Conservation (phyloP, 2,888 invertebrate genomes). For the Campoletis raptor region DNA sequence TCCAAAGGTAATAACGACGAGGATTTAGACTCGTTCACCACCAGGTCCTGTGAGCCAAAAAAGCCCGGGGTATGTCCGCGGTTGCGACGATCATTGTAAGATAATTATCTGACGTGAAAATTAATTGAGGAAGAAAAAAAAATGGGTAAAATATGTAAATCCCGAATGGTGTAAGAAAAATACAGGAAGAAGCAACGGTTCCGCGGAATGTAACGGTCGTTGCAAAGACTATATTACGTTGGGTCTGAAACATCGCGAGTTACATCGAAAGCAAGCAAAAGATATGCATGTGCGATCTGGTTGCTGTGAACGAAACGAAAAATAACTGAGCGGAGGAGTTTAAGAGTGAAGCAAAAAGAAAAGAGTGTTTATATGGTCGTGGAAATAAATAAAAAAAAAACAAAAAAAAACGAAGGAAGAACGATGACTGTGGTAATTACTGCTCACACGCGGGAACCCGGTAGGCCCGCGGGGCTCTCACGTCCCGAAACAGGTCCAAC, state of each 20-base stretch:
- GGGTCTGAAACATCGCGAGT: constrained; percentile 7
- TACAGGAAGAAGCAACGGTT: constrained; percentile 60
- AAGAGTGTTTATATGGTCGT: constrained; percentile 12
- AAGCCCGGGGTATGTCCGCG: not conserved
- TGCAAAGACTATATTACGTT: constrained; percentile 12
- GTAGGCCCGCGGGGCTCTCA: constrained; percentile 45
- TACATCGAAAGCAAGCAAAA: not conserved
- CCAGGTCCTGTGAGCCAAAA: not conserved
- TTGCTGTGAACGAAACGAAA: constrained; percentile 15
- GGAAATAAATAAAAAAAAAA: constrained; percentile 17
- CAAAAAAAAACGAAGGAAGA: constrained; percentile 8
- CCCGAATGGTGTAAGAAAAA: constrained; percentile 20
- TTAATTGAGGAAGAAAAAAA: not conserved
- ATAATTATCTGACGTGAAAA: not conserved
- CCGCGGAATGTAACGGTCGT: constrained; percentile 73
- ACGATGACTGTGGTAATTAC: constrained; percentile 63
- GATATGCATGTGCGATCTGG: constrained; percentile 50
- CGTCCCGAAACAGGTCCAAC: constrained; percentile 65
- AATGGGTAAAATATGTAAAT: constrained; percentile 23
- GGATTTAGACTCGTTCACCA: not conserved
- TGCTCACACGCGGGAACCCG: constrained; percentile 44
- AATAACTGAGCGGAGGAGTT: constrained; percentile 44
- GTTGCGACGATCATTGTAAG: not conserved
- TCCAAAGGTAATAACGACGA: not conserved
- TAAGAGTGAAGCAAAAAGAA: constrained; percentile 23